Conservation (phyloP, 2,797 vertebrate species). For the Periophthalmus magnuspinnatus region DNA sequence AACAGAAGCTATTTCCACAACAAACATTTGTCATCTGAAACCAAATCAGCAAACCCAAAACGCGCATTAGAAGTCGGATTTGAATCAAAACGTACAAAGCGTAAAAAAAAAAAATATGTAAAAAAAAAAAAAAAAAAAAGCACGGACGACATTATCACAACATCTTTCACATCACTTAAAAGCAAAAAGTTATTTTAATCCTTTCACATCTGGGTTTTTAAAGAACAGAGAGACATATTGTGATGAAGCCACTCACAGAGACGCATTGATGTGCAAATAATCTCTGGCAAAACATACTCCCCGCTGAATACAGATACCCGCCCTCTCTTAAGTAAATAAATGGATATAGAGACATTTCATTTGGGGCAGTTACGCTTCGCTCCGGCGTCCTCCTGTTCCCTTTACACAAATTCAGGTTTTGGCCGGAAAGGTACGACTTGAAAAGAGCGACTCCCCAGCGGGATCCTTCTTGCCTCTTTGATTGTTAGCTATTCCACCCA, state of each 20-base stretch:
- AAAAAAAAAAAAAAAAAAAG: too few relatives aligned
- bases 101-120: too few relatives aligned
- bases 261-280: conserved; percentile 63
- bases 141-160: conserved; percentile 11
- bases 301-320: conserved; percentile 31
- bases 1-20: neutral
- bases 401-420: conserved; percentile 53
- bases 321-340: conserved; percentile 57
- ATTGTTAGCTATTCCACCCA: conserved; percentile 73
- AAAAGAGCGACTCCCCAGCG: conserved; percentile 63
- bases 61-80: conserved; percentile 10
- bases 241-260: conserved; percentile 33
- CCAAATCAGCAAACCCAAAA: neutral
- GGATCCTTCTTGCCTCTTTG: conserved; percentile 60
- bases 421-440: conserved; percentile 55
- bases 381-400: conserved; percentile 50
- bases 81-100: conserved; percentile 4
- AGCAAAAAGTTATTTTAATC: conserved; percentile 39
- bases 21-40: conserved; percentile 11
- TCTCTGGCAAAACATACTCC: conserved; percentile 23
- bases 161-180: conserved; percentile 22
- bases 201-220: conserved; percentile 35
- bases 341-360: conserved; percentile 49
- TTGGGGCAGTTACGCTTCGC: conserved; percentile 34
- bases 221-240: conserved; percentile 35